phyloP scores from a whole-genome alignment of 2,797 vertebrate species.

The Micropoecilia bifurca region DNA sequence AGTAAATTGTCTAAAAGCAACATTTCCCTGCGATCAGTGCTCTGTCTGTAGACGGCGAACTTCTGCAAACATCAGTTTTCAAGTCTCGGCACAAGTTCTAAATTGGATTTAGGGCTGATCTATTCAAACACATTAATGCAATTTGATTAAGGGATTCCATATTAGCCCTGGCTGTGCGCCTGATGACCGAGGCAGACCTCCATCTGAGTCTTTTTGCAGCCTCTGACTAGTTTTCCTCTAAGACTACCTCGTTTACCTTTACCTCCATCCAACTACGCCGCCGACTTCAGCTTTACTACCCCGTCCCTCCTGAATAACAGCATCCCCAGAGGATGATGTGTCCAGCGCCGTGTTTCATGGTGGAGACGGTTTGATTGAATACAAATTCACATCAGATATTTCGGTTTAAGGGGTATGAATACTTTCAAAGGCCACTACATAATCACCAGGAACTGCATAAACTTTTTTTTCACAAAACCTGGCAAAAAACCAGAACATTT shows the following conservation, averaged over 20 bases:
- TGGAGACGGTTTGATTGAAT: not conserved
- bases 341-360: not conserved
- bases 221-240: not conserved
- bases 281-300: not conserved
- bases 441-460: not conserved
- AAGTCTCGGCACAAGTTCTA: not conserved
- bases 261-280: not conserved
- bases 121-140: not conserved
- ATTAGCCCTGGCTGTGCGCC: not conserved
- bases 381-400: not conserved
- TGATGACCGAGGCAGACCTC: not conserved
- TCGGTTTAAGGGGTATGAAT: not conserved
- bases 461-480: not conserved
- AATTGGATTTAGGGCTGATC: not conserved
- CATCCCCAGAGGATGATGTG: not conserved
- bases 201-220: not conserved
- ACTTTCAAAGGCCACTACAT: not conserved
- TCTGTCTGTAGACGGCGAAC: not conserved
- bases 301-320: not conserved
- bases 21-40: not conserved
- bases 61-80: not conserved
- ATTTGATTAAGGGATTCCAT: not conserved
- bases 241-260: not conserved
- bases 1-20: not conserved
- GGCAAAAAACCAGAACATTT: not conserved